These are phyloP conservation scores for Ypsolopha sequella DNA, from an alignment of 2,888 invertebrate species.

Conservation along the genomic window DNA sequence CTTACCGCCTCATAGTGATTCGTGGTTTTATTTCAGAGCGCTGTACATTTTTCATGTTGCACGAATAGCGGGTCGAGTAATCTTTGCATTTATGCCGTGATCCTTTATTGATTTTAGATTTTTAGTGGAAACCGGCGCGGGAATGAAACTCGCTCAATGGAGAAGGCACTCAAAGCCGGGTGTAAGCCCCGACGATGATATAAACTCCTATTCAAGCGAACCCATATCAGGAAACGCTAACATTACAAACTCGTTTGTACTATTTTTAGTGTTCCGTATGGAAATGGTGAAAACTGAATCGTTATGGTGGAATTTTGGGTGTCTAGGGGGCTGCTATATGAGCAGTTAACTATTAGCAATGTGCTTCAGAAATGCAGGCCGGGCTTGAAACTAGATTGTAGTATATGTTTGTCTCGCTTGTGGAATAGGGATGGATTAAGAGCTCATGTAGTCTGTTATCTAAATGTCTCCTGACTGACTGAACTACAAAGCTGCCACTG, in stretches of 20 bases:
- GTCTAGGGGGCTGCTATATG: too few relatives aligned
- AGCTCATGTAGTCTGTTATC: too few relatives aligned
- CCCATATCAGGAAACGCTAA: slow-evolving; percentile 46
- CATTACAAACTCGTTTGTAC: slow-evolving; percentile 24
- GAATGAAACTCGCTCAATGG: slow-evolving; percentile 66
- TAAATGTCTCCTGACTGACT: too few relatives aligned
- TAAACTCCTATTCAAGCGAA: slow-evolving; percentile 57
- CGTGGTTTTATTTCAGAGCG: slow-evolving; percentile 68
- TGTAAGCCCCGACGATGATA: slow-evolving; percentile 62
- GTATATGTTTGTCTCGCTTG: too few relatives aligned
- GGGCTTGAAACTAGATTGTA: too few relatives aligned
- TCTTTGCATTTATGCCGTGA: slow-evolving; percentile 69
- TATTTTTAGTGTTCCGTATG: neutral
- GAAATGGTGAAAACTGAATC: slow-evolving; percentile 10
- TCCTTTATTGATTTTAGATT: slow-evolving; percentile 72
- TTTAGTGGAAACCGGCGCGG: slow-evolving; percentile 63
- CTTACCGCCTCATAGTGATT: slow-evolving; percentile 68
- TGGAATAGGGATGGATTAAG: too few relatives aligned
- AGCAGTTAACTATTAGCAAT: too few relatives aligned
- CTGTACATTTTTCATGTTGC: slow-evolving; percentile 64
- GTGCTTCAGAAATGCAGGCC: too few relatives aligned
- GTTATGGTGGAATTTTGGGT: too few relatives aligned
- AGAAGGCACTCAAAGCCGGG: slow-evolving; percentile 59
- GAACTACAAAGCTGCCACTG: too few relatives aligned
- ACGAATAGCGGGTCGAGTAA: slow-evolving; percentile 59